Conservation (phyloP, 2,113 vertebrate genomes). For the Microtus ochrogaster region DNA sequence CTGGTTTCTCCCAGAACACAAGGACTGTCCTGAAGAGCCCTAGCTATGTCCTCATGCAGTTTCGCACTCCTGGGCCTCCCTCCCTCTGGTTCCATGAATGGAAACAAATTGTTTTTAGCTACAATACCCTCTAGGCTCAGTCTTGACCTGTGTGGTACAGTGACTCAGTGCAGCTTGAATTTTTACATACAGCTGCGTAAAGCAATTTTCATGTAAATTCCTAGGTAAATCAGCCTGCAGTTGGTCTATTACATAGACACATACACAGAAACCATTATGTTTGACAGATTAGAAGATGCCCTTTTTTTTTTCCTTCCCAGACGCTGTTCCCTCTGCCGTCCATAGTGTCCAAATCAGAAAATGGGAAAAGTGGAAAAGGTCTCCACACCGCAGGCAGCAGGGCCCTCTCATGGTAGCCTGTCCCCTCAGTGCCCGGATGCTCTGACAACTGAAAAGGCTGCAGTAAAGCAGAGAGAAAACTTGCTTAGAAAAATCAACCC, state of each 20-base stretch:
- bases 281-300: constrained; percentile 83
- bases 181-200: constrained; percentile 90
- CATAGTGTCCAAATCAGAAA: neutral
- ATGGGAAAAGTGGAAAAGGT: rapidly evolving
- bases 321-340: constrained; percentile 44
- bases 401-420: rapidly evolving
- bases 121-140: constrained; percentile 81
- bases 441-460: neutral
- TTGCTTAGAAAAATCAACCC: neutral
- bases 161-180: constrained; percentile 84
- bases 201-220: constrained; percentile 89
- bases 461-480: neutral
- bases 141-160: constrained; percentile 84
- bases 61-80: neutral
- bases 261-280: constrained; percentile 84
- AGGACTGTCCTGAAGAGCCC: neutral
- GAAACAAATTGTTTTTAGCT: constrained; percentile 82
- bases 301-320: neutral
- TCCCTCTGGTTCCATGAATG: constrained; percentile 51
- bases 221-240: constrained; percentile 85
- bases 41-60: too few species aligned
- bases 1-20: neutral
- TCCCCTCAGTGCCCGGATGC: neutral
- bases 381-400: rapidly evolving
- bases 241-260: constrained; percentile 84